Conservation (phyloP, 2,113 vertebrate genomes). For the Scolopax mira region DNA sequence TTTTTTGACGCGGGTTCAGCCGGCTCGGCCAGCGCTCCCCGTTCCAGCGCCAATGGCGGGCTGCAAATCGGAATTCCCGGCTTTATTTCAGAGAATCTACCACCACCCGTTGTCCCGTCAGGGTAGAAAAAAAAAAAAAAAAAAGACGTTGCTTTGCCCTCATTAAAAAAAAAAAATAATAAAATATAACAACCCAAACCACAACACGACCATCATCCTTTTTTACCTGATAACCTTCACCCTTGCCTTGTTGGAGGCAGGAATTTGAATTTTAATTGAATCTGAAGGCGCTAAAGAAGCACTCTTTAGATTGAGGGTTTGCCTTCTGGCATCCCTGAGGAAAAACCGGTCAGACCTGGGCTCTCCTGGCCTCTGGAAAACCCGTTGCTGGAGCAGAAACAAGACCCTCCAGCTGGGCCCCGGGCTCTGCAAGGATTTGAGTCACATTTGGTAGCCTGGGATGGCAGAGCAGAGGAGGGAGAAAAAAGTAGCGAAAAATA, state of each 20-base stretch:
- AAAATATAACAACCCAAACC: too few species aligned
- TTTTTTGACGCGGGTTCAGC: too few species aligned
- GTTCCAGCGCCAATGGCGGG: rapidly evolving
- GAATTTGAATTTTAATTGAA: not conserved
- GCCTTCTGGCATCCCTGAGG: not conserved
- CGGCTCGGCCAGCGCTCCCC: too few species aligned
- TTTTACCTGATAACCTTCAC: not conserved
- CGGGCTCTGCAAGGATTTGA: not conserved
- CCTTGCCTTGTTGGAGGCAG: not conserved
- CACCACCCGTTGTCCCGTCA: not conserved
- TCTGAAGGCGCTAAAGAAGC: not conserved
- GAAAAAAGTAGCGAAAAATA: not conserved
- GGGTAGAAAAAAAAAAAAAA: not conserved
- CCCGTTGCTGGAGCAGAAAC: not conserved
- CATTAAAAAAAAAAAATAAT: not conserved
- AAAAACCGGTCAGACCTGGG: rapidly evolving
- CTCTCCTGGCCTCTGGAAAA: not conserved
- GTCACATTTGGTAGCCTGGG: not conserved
- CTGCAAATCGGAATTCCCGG: not conserved
- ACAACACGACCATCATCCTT: not conserved
- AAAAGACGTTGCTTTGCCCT: not conserved
- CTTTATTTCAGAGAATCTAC: not conserved
- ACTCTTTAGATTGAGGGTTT: not conserved
- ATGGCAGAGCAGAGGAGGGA: too few species aligned
- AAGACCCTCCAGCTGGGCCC: not conserved